These are phyloP conservation scores for Procambarus clarkii DNA, from an alignment of 1,140 invertebrate genomes.

Conservation along the genomic window DNA sequence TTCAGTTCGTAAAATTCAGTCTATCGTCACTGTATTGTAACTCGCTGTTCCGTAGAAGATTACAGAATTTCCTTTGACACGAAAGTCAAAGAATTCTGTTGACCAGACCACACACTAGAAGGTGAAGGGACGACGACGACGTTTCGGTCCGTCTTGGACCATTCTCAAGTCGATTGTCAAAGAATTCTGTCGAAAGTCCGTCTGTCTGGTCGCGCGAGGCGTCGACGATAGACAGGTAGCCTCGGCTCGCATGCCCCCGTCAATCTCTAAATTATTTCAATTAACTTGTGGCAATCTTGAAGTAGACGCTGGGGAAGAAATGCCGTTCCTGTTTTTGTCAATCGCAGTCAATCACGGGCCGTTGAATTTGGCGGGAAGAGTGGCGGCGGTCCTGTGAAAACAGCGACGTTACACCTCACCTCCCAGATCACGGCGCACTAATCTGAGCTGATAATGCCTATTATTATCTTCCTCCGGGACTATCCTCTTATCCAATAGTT, in stretches of 20 bases:
- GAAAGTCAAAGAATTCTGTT: neutral
- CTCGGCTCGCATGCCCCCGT: neutral
- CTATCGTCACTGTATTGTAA: too few relatives aligned
- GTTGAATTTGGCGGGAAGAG: neutral
- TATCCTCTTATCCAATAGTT: slow-evolving; percentile 69
- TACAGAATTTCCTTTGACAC: neutral
- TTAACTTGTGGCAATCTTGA: slow-evolving; percentile 27
- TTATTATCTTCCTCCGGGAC: slow-evolving; percentile 62
- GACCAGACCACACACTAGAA: too few relatives aligned
- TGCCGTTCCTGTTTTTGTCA: slow-evolving; percentile 24
- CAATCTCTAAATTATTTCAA: slow-evolving; percentile 24
- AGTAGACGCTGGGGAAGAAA: neutral
- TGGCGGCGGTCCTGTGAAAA: neutral
- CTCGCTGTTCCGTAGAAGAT: neutral
- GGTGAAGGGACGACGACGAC: too few relatives aligned
- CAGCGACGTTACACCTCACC: slow-evolving; percentile 12
- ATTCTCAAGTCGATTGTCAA: too few relatives aligned
- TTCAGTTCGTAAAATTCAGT: too few relatives aligned
- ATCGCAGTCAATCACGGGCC: slow-evolving; percentile 21
- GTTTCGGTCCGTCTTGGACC: too few relatives aligned
- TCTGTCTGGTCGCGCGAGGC: neutral
- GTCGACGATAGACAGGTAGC: neutral
- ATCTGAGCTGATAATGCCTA: slow-evolving; percentile 65
- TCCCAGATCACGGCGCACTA: slow-evolving; percentile 56
- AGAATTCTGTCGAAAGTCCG: neutral